Evolutionary conservation across 2,797 vertebrate species (phyloP), one percentile per base, ranked within the genome.

Genomic region (Mus spretus): DNA sequence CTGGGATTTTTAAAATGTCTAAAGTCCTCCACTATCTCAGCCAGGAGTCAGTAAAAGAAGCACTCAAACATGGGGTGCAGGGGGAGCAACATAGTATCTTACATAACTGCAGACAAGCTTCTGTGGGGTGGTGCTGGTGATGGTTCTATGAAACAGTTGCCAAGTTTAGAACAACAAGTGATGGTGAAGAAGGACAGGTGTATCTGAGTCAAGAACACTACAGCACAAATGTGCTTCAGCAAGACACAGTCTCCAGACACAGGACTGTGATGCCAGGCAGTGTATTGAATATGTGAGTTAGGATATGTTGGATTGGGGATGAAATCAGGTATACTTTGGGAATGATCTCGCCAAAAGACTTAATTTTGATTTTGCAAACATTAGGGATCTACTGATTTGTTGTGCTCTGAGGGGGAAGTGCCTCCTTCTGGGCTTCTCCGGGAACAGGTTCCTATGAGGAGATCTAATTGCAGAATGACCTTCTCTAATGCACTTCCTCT

Each of bases 101-200:
- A 93, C 34, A 28, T n/a, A 37, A 87, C 28, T 61, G 8, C 74
- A 84, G 89, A 90, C 8, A 50, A 89, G 85, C 47, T 90, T 91
- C 79, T 57, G 9, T 47, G 10, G 50, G 50, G 50, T 10, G 50
- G 50, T 10, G 50, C 50, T 50, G 47, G 47, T 47, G 40, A 28
- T 47, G 57, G 67, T 20, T 44, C n/a, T 24, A 44, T 34, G 34
- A 72, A 34, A 67, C 6, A 26, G 31, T 24, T 22, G 15, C 24
- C 34, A 75, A 92, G 57, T 70, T 90, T 53, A 50, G 53, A 90
- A 89, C 47, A 79, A 61, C 3, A 77, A 47, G 40, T 65, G 53
- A 55, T 9, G 17, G 37, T 22, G 63, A 53, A 50, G 40, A 88
- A 79, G 37, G 24, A 10, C 63, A 61, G 50, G 74, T 19, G 81